Base-by-base conservation (phyloP, 1,140 invertebrate species). In the Drosophila carrolli region DNA sequence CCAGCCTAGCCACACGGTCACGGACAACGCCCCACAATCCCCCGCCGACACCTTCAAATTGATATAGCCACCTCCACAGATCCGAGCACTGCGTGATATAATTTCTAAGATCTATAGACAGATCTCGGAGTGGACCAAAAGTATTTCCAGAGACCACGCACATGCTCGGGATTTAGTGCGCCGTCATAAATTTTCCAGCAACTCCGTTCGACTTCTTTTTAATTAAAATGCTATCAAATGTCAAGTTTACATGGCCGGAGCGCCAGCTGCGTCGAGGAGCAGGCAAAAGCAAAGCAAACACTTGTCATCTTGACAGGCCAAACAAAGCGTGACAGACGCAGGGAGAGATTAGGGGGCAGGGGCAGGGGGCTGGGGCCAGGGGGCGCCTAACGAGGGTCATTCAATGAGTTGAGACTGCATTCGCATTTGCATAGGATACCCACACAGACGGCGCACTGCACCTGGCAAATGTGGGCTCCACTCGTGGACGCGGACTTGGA, bases 221-320 rank as follows among this genome's bases (percentile, higher is more conserved):
- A 90, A 90, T 90, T 90, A 90, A 90, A 90, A 82, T 80, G 80
- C 86, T 82, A 90, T 90, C 86, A 90, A 90, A 90, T 90, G 86
- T 90, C 86, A 90, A 90, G 86, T 90, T 90, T 90, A 90, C 76
- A 74, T 59, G 55, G 65, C 72, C 61, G 67, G 57, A 78, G 83
- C 83, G 79, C 84, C 79, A 78, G 78, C 75, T 89, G 81, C 60
- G 80, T 57, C 68, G 67, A 35, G 62, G 68, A 71, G 51, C 44
- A 40, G 66, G 66, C 68, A 72, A 75, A 75, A 80, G 70, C 66
- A 81, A 86, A 85, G 71, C 79, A 90, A 90, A 90, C 86, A 90
- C 86, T 90, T 90, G 86, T 90, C 86, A 90, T 86, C 79, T 82
- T 91, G 86, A 90, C 86, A 90, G 76, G 72, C 76, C 81, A 85